Conservation (phyloP, 1,140 invertebrate genomes). For the Mercenaria mercenaria region DNA sequence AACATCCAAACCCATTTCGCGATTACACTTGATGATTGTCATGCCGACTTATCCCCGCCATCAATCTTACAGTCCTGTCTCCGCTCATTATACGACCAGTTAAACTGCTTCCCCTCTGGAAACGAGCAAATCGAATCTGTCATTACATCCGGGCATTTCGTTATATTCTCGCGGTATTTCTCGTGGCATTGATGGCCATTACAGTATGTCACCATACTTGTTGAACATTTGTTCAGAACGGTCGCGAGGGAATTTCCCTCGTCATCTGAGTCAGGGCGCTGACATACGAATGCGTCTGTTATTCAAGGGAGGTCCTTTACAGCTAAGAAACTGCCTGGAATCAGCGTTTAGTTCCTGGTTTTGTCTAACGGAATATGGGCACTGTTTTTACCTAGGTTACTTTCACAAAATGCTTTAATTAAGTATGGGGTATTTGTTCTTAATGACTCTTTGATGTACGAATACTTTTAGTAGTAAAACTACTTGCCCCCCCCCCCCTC, state of each 20-base stretch:
- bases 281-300: neutral
- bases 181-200: neutral
- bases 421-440: too few species aligned
- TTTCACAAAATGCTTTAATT: too few species aligned
- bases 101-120: conserved; percentile 28
- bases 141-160: conserved; percentile 26
- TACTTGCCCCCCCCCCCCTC: too few species aligned
- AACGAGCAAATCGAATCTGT: conserved; percentile 52
- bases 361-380: too few species aligned
- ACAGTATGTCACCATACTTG: conserved; percentile 52
- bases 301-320: too few species aligned
- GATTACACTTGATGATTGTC: neutral
- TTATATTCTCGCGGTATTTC: too few species aligned
- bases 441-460: too few species aligned
- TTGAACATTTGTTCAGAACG: neutral
- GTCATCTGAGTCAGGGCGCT: neutral
- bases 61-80: conserved; percentile 21
- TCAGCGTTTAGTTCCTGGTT: too few species aligned
- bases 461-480: too few species aligned
- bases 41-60: neutral
- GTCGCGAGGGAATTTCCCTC: neutral
- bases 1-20: neutral
- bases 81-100: conserved; percentile 26
- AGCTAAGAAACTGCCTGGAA: too few species aligned
- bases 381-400: too few species aligned